Percentiles rank a stretch among this genome's conserved stretches.
Conservation (phyloP, 2,113 vertebrate species). For the Saccopteryx leptura region DNA sequence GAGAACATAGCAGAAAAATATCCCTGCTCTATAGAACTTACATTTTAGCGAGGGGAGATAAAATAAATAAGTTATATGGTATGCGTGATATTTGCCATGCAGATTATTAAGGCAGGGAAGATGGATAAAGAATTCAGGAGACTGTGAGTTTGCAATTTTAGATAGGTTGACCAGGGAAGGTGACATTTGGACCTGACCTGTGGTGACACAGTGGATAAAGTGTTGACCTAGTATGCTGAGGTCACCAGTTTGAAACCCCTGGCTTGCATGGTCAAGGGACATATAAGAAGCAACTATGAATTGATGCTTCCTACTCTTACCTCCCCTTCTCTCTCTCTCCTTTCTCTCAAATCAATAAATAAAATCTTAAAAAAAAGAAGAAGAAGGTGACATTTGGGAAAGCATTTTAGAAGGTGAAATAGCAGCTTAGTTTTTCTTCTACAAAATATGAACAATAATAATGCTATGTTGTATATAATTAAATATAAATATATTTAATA, state of each 20-base stretch:
- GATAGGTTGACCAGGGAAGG: neutral
- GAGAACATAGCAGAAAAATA: neutral
- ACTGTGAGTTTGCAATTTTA: neutral
- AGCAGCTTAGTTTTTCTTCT: neutral
- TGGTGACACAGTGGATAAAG: too few relatives aligned
- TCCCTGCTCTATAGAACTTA: neutral
- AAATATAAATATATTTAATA: neutral
- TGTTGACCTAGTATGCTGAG: too few relatives aligned
- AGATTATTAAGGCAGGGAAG: neutral
- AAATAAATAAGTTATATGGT: neutral
- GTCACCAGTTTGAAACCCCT: too few relatives aligned
- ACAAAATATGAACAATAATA: neutral
- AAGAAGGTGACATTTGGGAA: neutral
- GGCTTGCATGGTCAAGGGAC: too few relatives aligned
- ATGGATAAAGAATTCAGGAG: neutral
- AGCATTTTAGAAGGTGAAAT: conserved; percentile 13
- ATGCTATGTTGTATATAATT: neutral
- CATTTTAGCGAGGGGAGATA: neutral
- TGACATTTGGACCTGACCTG: too few relatives aligned
- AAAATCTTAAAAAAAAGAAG: too few relatives aligned
- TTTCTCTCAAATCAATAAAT: too few relatives aligned
- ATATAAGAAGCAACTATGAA: too few relatives aligned
- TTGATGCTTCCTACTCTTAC: too few relatives aligned
- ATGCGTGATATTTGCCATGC: neutral
- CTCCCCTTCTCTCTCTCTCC: too few relatives aligned